Base-by-base conservation (phyloP, 2,888 invertebrate species). In the Eumerus sabulonum region DNA sequence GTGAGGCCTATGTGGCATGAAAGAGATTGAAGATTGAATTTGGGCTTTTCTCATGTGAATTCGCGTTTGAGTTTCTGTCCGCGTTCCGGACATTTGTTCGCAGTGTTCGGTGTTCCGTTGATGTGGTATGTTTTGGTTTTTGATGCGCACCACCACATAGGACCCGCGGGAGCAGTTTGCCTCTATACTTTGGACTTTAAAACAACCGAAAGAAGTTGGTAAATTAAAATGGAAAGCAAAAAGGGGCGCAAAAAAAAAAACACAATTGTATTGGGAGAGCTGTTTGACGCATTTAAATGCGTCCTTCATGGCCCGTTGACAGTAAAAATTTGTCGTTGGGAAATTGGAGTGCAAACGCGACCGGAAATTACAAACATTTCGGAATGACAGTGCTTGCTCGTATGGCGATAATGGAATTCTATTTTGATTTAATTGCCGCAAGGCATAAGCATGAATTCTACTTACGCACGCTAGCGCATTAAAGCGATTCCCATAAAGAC, bases 11-110 rank as follows among this genome's bases (percentile, higher is more conserved):
- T 5, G 60, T 35, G 36, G 13, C 47, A n/a, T 66, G 74, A 73
- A 79, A 74, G 74, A 74, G 70, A 79, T 74, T 79, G 68, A 74
- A 79, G 27, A 27, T 27, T 27, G 27, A 27, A 27, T 27, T 2
- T 70, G 64, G 74, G 74, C 74, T 60, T 60, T 70, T 74, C 70
- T 79, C 64, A 54, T 59, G 56, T 7, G 27, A 27, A 64, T 68
- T 72, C 72, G 7, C 27, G 68, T 79, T n/a, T 79, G 54, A 54
- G 64, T 79, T 79, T 79, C 79, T 51, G 60, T 35, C 40, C 79
- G 79, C 79, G 79, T 79, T 73, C 68, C 60, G 60, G 56, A 59
- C 74, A 79, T 79, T 79, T 74, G 64, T 70, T 73, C 59, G 57
- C 51, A 18, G 77, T 54, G 68, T 73, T 64, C 68, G 27, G 7